Evolutionary conservation across 2,888 invertebrate genomes (phyloP).

Genomic region (Caenorhabditis afra): DNA sequence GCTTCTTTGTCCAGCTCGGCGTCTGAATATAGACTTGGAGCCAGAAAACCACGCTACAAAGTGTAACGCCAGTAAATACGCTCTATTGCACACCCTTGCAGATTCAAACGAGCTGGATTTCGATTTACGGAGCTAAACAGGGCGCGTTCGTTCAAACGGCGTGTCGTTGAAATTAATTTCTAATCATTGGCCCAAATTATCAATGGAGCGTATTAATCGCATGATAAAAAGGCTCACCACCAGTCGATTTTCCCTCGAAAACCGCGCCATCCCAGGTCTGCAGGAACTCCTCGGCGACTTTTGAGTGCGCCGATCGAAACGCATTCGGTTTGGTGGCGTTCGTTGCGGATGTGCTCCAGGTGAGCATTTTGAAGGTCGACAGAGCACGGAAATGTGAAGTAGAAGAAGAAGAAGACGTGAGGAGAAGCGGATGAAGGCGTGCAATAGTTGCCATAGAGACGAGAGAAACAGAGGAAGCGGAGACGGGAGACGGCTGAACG

Average conservation of each 20-base stretch:
- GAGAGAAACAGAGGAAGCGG: neutral
- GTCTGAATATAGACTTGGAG: too few relatives aligned
- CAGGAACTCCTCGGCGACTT: conserved; percentile 31
- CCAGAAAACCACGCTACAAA: too few relatives aligned
- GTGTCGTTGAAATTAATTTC: neutral
- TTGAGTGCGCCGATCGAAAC: neutral
- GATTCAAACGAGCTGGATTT: too few relatives aligned
- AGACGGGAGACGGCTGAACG: neutral
- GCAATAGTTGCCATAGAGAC: conserved; percentile 9
- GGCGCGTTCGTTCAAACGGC: too few relatives aligned
- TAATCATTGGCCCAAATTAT: too few relatives aligned
- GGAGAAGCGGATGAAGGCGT: neutral
- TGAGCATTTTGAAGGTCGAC: conserved; percentile 26
- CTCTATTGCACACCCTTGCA: too few relatives aligned
- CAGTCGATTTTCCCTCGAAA: conserved; percentile 32
- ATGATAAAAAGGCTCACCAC: conserved; percentile 16
- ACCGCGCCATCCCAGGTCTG: conserved; percentile 45
- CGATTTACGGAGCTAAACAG: too few relatives aligned
- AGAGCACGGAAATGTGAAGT: neutral
- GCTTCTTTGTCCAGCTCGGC: conserved; percentile 36
- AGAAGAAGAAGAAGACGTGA: too few relatives aligned
- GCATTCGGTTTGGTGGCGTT: conserved; percentile 6
- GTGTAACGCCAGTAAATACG: too few relatives aligned
- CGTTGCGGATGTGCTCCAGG: conserved; percentile 46
- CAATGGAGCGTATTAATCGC: neutral